Evolutionary conservation across 2,888 invertebrate genomes (phyloP), one percentile per base, ranked within the genome.

Genomic region (Eugnorisma glareosa): DNA sequence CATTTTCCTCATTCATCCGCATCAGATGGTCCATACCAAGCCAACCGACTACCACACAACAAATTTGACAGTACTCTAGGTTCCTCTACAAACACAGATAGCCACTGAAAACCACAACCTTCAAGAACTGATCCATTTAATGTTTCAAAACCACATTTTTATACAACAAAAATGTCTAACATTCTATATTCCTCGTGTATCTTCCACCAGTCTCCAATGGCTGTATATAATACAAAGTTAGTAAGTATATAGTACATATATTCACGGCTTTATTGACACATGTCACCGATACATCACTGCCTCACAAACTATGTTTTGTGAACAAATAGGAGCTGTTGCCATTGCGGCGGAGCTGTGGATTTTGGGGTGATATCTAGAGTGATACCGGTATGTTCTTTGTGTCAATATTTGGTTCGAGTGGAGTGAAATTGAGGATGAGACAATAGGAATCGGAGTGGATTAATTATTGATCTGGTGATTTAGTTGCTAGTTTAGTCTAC

Each of bases 221-320:
- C 66, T 67, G 24, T 40, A 72, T n/a, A n/a, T n/a, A 57, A 74
- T n/a, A 75, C 24, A 21, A 76, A 73, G 63, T 73, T 74, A 43
- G 15, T 72, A 71, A 40, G 79, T 74, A 35, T 48, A 51, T 35
- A 61, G 35, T 72, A 11, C 15, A 40, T 37, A 80, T 75, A 66
- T 71, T 75, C 81, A 71, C 35, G 59, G 61, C 43, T 67, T 48
- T 81, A 84, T 73, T 82, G 84, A 69, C 70, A 66, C 24, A 35
- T 75, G 73, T 82, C 78, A 68, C 51, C 73, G 70, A 83, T 83
- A 83, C 77, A 83, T 83, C 83, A 83, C 48, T 80, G 64, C 64
- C 67, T 6, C 24, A n/a, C 31, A 66, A 73, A 82, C 74, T 79
- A 78, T 82, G 70, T 82, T 82, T 74, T 51, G 24, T 45, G 82